Conservation (phyloP, 2,888 invertebrate species). For the Caradrina kadenii region DNA sequence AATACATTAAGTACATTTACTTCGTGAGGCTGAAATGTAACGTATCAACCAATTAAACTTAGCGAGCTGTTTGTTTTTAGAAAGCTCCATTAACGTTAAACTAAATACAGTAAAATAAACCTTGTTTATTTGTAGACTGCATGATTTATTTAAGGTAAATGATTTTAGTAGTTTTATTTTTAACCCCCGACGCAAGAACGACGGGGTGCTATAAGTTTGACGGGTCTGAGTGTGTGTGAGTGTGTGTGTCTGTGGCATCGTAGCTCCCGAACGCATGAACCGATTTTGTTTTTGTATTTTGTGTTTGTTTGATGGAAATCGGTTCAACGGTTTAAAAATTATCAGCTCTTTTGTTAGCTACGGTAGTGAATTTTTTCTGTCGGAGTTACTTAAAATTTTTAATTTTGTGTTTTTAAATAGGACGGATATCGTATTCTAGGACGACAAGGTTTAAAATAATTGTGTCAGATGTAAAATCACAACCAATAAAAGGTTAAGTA, state of each 20-base stretch:
- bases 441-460: not conserved
- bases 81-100: constrained; percentile 37
- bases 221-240: no score
- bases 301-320: no score
- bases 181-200: no score
- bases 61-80: constrained; percentile 24
- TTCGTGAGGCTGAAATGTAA: constrained; percentile 29
- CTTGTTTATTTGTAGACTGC: not conserved
- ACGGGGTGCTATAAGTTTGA: no score
- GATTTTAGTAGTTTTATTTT: not conserved
- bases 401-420: not conserved
- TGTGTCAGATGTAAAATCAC: not conserved
- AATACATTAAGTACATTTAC: constrained; percentile 44
- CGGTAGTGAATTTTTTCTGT: no score
- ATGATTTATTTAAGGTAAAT: not conserved
- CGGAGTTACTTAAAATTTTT: no score
- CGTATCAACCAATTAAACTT: constrained; percentile 33
- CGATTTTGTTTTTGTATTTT: no score
- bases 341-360: no score
- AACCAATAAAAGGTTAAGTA: not conserved
- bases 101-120: constrained; percentile 27
- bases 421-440: not conserved
- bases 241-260: no score
- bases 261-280: no score
- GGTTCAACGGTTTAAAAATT: no score